Evolutionary conservation across 2,888 invertebrate species (phyloP).

Genomic region (Steinernema hermaphroditum): DNA sequence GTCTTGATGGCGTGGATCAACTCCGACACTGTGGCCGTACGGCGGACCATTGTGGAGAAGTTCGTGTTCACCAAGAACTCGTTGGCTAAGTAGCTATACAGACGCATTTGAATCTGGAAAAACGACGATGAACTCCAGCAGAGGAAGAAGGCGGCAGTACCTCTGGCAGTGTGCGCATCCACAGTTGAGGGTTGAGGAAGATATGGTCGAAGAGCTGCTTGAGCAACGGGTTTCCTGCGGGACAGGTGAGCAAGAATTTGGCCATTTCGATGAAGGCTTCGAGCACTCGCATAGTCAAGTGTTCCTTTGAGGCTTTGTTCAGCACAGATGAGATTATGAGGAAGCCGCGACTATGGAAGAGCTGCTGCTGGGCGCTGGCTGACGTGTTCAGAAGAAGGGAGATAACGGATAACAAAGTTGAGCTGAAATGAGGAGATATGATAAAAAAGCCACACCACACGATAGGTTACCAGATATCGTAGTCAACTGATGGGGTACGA

Average conservation of each 20-base stretch:
- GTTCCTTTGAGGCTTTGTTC: slow-evolving; percentile 52
- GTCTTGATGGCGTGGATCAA: slow-evolving; percentile 97
- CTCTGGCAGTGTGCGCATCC: slow-evolving; percentile 81
- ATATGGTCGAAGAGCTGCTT: slow-evolving; percentile 95
- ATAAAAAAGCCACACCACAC: too few relatives aligned
- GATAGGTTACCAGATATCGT: slow-evolving; percentile 67
- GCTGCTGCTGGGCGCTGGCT: slow-evolving; percentile 95
- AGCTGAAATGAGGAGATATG: slow-evolving; percentile 74
- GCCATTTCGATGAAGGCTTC: slow-evolving; percentile 66
- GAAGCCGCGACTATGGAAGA: slow-evolving; percentile 97
- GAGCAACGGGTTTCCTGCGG: slow-evolving; percentile 66
- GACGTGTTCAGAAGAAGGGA: slow-evolving; percentile 95
- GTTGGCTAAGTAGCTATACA: slow-evolving; percentile 97
- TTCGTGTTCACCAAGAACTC: slow-evolving; percentile 96
- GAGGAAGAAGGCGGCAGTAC: neutral
- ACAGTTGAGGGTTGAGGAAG: slow-evolving; percentile 96
- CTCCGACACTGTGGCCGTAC: slow-evolving; percentile 89
- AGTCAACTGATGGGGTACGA: slow-evolving; percentile 66
- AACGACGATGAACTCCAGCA: neutral
- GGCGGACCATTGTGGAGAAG: slow-evolving; percentile 72
- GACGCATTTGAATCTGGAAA: slow-evolving; percentile 59
- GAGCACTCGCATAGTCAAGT: slow-evolving; percentile 59
- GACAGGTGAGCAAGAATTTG: slow-evolving; percentile 60
- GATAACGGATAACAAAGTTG: slow-evolving; percentile 92
- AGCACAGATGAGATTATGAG: slow-evolving; percentile 83